phyloP scores from a whole-genome alignment of 2,888 invertebrate genomes.

The Hyalella azteca region DNA sequence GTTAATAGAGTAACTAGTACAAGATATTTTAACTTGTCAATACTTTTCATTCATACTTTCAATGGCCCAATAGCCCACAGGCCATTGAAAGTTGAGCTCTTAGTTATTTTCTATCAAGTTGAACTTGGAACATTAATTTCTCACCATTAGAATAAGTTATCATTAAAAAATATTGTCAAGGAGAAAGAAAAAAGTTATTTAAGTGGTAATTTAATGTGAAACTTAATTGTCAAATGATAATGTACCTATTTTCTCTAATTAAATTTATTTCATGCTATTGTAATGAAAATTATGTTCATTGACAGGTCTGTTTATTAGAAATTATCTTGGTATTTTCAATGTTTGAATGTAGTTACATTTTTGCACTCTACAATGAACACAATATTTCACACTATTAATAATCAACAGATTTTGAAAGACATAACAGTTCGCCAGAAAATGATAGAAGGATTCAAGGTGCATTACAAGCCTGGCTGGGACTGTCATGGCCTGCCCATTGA shows the following conservation, averaged over 20 bases:
- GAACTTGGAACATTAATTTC: too few relatives aligned
- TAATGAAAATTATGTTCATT: neutral
- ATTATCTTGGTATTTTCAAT: neutral
- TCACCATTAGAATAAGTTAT: too few relatives aligned
- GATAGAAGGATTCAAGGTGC: slow-evolving; percentile 76
- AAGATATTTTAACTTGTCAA: neutral
- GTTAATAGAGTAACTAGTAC: neutral
- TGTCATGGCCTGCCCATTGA: slow-evolving; percentile 99
- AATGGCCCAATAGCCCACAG: too few relatives aligned
- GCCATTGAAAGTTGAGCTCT: too few relatives aligned
- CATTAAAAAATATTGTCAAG: too few relatives aligned
- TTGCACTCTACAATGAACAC: neutral
- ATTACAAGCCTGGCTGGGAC: slow-evolving; percentile 96
- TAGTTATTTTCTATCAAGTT: too few relatives aligned
- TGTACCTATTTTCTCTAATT: neutral
- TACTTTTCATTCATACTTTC: neutral
- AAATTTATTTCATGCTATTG: neutral
- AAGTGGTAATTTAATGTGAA: neutral
- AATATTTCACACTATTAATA: neutral
- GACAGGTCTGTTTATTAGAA: neutral
- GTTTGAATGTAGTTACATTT: neutral
- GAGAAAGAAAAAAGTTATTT: too few relatives aligned
- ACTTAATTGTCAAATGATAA: neutral
- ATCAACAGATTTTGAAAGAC: slow-evolving; percentile 88
- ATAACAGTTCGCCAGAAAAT: slow-evolving; percentile 83